Percentiles rank a stretch among this genome's conserved stretches.
phyloP scores from a whole-genome alignment of 2,113 vertebrate species.

The Ptychochromis oligacanthus region DNA sequence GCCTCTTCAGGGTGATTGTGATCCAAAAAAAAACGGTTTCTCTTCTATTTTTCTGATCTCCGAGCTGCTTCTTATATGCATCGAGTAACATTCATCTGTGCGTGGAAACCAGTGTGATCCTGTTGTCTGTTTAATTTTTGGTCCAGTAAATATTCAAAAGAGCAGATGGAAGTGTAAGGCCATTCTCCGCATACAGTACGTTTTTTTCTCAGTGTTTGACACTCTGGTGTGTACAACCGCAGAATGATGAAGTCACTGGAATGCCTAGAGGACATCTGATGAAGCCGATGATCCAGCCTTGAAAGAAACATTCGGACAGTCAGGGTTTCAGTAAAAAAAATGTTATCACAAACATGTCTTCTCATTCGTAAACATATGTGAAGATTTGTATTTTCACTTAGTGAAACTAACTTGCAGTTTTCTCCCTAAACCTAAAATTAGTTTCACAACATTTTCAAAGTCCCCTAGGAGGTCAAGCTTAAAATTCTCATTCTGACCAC shows the following conservation, averaged over 20 bases:
- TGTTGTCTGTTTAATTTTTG: not conserved
- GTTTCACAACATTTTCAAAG: slow-evolving; percentile 27
- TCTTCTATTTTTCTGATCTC: not conserved
- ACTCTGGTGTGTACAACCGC: not conserved
- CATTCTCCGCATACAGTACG: not conserved
- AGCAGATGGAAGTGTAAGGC: not conserved
- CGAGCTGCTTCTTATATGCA: not conserved
- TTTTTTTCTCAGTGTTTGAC: not conserved
- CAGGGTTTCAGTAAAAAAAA: not conserved
- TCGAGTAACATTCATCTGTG: slow-evolving; percentile 5
- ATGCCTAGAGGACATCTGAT: slow-evolving; percentile 10
- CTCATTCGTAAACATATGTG: not conserved
- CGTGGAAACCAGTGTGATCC: not conserved
- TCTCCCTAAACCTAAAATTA: slow-evolving; percentile 8
- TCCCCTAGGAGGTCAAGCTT: slow-evolving; percentile 6
- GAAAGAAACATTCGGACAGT: slow-evolving; percentile 16
- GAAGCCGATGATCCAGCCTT: slow-evolving; percentile 11
- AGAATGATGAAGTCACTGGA: slow-evolving; percentile 20
- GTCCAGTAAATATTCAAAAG: slow-evolving; percentile 24
- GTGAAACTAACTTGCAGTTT: not conserved
- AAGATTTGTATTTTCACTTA: not conserved
- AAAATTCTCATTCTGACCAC: slow-evolving; percentile 32
- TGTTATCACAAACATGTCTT: not conserved
- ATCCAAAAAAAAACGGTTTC: slow-evolving; percentile 6
- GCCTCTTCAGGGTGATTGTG: slow-evolving; percentile 14